These are phyloP conservation scores for Bos taurus DNA, from an alignment of 2,113 vertebrate species.

Conservation along the genomic window DNA sequence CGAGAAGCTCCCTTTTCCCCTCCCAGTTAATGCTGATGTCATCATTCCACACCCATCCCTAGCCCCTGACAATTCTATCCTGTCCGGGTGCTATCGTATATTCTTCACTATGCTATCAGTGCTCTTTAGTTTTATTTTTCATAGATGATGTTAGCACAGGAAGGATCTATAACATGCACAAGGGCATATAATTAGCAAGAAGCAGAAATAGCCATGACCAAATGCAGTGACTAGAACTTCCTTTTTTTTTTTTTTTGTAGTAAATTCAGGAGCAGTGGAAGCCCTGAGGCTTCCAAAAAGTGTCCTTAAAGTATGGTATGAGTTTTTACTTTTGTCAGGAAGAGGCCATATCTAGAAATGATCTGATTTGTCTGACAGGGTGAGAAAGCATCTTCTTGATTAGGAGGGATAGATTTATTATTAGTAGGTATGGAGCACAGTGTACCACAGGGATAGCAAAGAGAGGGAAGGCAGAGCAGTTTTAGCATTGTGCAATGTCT, in stretches of 20 bases:
- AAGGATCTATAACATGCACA: conserved; percentile 3
- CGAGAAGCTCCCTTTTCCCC: neutral
- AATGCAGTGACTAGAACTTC: neutral
- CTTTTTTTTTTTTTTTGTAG: neutral
- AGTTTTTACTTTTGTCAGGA: neutral
- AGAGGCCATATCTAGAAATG: neutral
- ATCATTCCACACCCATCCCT: neutral
- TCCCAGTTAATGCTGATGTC: neutral
- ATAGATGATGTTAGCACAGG: neutral
- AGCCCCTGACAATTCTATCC: neutral
- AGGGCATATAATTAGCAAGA: neutral
- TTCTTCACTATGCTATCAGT: neutral
- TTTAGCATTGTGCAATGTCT: neutral
- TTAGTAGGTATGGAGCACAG: neutral
- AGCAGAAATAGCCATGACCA: neutral
- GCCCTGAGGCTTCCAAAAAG: neutral
- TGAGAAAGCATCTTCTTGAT: neutral
- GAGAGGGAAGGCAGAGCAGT: neutral
- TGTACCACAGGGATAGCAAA: neutral
- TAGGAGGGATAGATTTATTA: neutral
- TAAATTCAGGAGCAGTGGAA: neutral
- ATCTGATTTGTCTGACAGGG: neutral
- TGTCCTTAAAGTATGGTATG: neutral
- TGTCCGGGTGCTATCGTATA: neutral
- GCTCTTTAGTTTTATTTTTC: neutral